Base-by-base conservation (phyloP, 30 jellyfish, hydroid and myxozoan species). In the Chrysaora quinquecirrha region DNA sequence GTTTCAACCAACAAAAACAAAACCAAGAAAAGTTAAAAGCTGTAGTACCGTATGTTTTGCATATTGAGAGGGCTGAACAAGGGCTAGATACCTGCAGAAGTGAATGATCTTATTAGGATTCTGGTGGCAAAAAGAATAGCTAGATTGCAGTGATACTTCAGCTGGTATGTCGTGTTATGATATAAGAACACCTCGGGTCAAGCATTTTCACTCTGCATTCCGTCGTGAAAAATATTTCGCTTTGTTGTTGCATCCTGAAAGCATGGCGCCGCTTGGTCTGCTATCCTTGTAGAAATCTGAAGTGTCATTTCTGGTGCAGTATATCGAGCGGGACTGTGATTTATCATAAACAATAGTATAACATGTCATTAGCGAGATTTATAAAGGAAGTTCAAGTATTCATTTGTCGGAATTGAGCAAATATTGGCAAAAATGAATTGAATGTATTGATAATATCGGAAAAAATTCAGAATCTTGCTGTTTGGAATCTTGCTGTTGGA, bases 41-140 rank as follows among this genome's bases (percentile, higher is more conserved):
- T n/a, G n/a, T n/a, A n/a, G n/a, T n/a, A n/a, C n/a, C n/a, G n/a
- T n/a, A n/a, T n/a, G n/a, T n/a, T n/a, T n/a, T n/a, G n/a, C n/a
- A n/a, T n/a, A n/a, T n/a, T n/a, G n/a, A n/a, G n/a, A n/a, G n/a
- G n/a, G n/a, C n/a, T n/a, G n/a, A n/a, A n/a, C n/a, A n/a, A n/a
- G n/a, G n/a, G n/a, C n/a, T n/a, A n/a, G n/a, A n/a, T 66, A 80
- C 90, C 90, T 80, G 90, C 84, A 24, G 38, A 35, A 71, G 58
- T 30, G 72, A 56, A 80, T 80, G 90, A 80, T 63, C 90, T 80
- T 58, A 80, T 67, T 80, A 30, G 25, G 76, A 52, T 69, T 67
- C 83, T 4, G 90, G 90, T 80, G 90, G 90, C 90, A 66, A 80
- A 79, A 78, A 78, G 89, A 78, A 25, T 35, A 80, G 29, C 78